Conservation (phyloP, 2,797 vertebrate genomes). For the Anguilla pacifica region DNA sequence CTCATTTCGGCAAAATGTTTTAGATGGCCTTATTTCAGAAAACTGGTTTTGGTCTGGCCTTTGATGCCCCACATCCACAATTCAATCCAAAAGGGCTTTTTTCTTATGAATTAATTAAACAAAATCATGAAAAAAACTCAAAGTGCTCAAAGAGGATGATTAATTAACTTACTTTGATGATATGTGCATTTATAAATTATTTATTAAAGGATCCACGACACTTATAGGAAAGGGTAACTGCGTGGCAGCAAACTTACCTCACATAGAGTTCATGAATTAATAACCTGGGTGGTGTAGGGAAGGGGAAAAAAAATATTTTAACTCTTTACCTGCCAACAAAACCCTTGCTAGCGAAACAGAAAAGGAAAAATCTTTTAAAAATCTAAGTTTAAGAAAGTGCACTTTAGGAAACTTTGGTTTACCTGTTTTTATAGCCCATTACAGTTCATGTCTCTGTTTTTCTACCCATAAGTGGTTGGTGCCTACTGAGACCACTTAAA, state of each 20-base stretch:
- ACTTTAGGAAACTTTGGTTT: slow-evolving; percentile 68
- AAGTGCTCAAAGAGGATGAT: slow-evolving; percentile 8
- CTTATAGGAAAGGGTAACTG: slow-evolving; percentile 17
- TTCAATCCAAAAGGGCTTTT: background rate
- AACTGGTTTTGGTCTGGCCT: background rate
- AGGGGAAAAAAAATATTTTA: background rate
- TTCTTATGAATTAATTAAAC: background rate
- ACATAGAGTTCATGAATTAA: slow-evolving; percentile 12
- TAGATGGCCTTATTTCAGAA: background rate
- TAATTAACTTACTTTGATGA: slow-evolving; percentile 32
- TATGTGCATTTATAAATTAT: slow-evolving; percentile 23
- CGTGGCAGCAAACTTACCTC: background rate
- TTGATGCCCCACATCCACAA: background rate
- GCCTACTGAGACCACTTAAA: slow-evolving; percentile 91
- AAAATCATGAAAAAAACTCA: slow-evolving; percentile 4
- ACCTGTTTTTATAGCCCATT: slow-evolving; percentile 74
- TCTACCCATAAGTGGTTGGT: slow-evolving; percentile 81
- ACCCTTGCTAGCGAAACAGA: no score
- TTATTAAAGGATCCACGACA: slow-evolving; percentile 23
- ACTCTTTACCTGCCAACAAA: slow-evolving; percentile 3
- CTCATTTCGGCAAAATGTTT: background rate
- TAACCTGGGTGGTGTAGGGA: background rate
- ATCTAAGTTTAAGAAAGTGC: background rate
- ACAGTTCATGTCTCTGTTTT: slow-evolving; percentile 76
- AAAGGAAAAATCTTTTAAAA: no score